Evolutionary conservation across 1,140 invertebrate species (phyloP).

Genomic region (Maconellicoccus hirsutus): DNA sequence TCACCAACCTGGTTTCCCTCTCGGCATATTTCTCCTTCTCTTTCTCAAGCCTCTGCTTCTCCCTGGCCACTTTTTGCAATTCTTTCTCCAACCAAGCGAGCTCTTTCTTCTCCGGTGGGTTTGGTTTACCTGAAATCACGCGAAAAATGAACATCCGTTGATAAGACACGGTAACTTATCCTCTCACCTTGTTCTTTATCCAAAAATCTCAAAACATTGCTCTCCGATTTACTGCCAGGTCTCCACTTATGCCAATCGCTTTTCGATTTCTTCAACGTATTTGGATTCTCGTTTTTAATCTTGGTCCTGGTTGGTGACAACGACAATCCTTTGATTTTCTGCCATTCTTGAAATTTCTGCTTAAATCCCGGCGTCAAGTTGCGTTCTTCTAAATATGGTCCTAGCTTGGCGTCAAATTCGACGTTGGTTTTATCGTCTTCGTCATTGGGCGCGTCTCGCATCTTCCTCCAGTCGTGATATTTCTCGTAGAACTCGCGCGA

Average conservation of each 20-base stretch:
- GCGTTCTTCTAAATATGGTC: slow-evolving; percentile 40
- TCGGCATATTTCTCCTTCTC: slow-evolving; percentile 48
- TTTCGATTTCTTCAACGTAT: slow-evolving; percentile 41
- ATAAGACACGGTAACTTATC: too few species aligned
- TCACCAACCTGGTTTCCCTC: slow-evolving; percentile 40
- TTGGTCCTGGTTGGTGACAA: slow-evolving; percentile 27
- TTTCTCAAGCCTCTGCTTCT: slow-evolving; percentile 47
- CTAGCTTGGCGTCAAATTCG: slow-evolving; percentile 20
- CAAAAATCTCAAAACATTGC: slow-evolving; percentile 26
- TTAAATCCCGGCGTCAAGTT: slow-evolving; percentile 61
- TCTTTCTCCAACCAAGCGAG: slow-evolving; percentile 47
- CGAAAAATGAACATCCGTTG: too few species aligned
- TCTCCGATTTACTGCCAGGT: slow-evolving; percentile 33
- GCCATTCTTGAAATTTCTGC: slow-evolving; percentile 74
- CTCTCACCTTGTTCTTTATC: slow-evolving; percentile 5
- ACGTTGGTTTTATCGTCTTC: slow-evolving; percentile 22
- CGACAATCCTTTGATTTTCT: slow-evolving; percentile 53
- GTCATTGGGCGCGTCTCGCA: slow-evolving; percentile 34
- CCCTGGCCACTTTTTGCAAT: slow-evolving; percentile 47
- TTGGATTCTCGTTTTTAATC: slow-evolving; percentile 32
- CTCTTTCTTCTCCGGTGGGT: slow-evolving; percentile 34
- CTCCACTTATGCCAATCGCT: slow-evolving; percentile 60
- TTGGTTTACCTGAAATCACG: neutral
- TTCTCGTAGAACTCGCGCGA: slow-evolving; percentile 59
- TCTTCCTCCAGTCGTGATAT: slow-evolving; percentile 55